phyloP scores from a whole-genome alignment of 2,113 vertebrate genomes.

The Brachionichthys hirsutus region DNA sequence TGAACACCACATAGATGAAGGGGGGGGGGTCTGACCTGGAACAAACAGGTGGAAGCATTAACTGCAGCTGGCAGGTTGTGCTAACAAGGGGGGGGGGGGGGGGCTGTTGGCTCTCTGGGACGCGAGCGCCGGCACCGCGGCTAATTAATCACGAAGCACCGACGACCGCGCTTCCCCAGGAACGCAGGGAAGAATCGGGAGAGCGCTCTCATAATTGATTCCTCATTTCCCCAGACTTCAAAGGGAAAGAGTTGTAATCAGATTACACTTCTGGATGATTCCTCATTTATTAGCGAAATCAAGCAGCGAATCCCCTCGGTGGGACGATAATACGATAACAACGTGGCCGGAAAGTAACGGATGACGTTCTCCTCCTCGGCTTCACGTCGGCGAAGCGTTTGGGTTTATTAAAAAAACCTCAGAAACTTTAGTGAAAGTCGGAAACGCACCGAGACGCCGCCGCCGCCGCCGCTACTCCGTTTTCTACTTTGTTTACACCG shows the following conservation, averaged over 20 bases:
- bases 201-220: slow-evolving; percentile 58
- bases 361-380: slow-evolving; percentile 37
- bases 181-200: slow-evolving; percentile 48
- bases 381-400: slow-evolving; percentile 54
- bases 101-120: slow-evolving; percentile 36
- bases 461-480: too few relatives aligned
- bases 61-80: slow-evolving; percentile 62
- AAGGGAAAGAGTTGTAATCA: slow-evolving; percentile 66
- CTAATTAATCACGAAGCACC: slow-evolving; percentile 61
- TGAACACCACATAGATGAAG: slow-evolving; percentile 49
- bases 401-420: slow-evolving; percentile 39
- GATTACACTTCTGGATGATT: slow-evolving; percentile 51
- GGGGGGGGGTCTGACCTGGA: slow-evolving; percentile 36
- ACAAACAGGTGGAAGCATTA: slow-evolving; percentile 70
- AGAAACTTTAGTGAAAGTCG: slow-evolving; percentile 37
- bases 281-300: slow-evolving; percentile 55
- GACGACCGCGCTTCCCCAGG: slow-evolving; percentile 42
- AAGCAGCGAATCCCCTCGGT: slow-evolving; percentile 27
- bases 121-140: slow-evolving; percentile 35
- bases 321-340: slow-evolving; percentile 53
- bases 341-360: slow-evolving; percentile 10
- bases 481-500: slow-evolving; percentile 43
- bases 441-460: not conserved
- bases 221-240: slow-evolving; percentile 71
- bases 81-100: slow-evolving; percentile 55